phyloP scores from a whole-genome alignment of 2,113 vertebrate species.

The Odontesthes bonariensis region DNA sequence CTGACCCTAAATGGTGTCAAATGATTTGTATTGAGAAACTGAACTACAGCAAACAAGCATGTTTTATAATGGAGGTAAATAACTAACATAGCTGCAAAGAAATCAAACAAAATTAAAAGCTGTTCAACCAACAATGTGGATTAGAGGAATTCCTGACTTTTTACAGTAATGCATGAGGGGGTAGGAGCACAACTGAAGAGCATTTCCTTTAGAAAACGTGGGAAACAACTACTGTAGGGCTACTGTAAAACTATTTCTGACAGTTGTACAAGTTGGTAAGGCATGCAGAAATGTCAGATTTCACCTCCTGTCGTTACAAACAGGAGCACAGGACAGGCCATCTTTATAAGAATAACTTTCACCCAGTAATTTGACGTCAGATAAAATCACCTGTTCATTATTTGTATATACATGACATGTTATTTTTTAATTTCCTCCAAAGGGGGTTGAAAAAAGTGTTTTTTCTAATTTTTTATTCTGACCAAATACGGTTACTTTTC shows the following conservation, averaged over 20 bases:
- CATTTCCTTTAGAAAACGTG: constrained; percentile 51
- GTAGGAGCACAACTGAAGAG: constrained; percentile 25
- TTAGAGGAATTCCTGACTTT: background rate
- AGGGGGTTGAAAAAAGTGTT: too few species aligned
- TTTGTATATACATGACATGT: too few species aligned
- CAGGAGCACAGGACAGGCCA: too few species aligned
- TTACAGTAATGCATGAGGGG: constrained; percentile 7
- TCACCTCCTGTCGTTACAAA: too few species aligned
- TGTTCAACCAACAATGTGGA: background rate
- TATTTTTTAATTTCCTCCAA: too few species aligned
- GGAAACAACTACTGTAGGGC: constrained; percentile 31
- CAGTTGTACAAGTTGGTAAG: constrained; percentile 39
- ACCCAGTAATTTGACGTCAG: too few species aligned
- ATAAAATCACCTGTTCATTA: too few species aligned
- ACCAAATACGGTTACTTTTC: too few species aligned
- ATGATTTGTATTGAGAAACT: constrained; percentile 19
- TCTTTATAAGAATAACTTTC: too few species aligned
- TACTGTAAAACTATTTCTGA: constrained; percentile 45
- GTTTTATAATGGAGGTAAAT: background rate
- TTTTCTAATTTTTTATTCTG: too few species aligned
- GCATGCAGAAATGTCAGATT: background rate
- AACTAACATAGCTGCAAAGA: too few species aligned
- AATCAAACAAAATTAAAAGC: background rate
- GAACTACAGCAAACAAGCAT: background rate
- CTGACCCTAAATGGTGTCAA: constrained; percentile 85